A percentile compares a stretch with the other conserved stretches of the same genome.
Evolutionary conservation across 2,797 vertebrate species (phyloP).

Genomic region (Tokudaia tokunoshimensis): DNA sequence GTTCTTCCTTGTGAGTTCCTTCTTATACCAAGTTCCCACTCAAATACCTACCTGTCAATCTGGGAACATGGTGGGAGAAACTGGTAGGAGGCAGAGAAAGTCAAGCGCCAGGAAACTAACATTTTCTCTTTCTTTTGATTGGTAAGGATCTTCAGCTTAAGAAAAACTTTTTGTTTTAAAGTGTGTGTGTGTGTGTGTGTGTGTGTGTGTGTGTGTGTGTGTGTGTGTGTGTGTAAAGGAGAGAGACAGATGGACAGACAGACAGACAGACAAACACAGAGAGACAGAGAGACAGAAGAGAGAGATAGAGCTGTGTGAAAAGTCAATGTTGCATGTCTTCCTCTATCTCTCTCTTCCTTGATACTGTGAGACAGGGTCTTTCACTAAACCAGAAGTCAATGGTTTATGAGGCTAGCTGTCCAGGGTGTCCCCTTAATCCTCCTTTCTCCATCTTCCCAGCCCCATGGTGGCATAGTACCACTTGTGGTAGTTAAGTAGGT

Average conservation of each 20-base stretch:
- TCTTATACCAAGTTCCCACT: constrained; percentile 54
- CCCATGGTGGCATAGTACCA: neutral
- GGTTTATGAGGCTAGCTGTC: neutral
- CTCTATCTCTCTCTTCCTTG: neutral
- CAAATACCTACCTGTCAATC: constrained; percentile 66
- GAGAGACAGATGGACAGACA: too few relatives aligned
- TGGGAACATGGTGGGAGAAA: constrained; percentile 63
- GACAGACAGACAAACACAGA: too few relatives aligned
- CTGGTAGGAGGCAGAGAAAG: constrained; percentile 67
- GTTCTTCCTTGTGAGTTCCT: constrained; percentile 48
- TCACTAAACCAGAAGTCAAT: neutral
- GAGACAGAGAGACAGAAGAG: neutral
- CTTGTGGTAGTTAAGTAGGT: neutral
- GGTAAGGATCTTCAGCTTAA: neutral
- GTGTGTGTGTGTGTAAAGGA: too few relatives aligned
- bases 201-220: neutral
- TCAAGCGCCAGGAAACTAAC: constrained; percentile 53
- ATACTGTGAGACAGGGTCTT: neutral
- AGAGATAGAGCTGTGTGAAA: neutral
- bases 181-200: neutral
- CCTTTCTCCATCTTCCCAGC: neutral
- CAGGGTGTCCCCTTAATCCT: neutral
- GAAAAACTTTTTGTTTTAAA: constrained; percentile 24
- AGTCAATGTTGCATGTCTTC: neutral
- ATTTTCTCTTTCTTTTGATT: constrained; percentile 61